Percentiles rank a stretch among this genome's conserved stretches.
Evolutionary conservation across 1,140 invertebrate species (phyloP).

Genomic region (Bicyclus anynana): DNA sequence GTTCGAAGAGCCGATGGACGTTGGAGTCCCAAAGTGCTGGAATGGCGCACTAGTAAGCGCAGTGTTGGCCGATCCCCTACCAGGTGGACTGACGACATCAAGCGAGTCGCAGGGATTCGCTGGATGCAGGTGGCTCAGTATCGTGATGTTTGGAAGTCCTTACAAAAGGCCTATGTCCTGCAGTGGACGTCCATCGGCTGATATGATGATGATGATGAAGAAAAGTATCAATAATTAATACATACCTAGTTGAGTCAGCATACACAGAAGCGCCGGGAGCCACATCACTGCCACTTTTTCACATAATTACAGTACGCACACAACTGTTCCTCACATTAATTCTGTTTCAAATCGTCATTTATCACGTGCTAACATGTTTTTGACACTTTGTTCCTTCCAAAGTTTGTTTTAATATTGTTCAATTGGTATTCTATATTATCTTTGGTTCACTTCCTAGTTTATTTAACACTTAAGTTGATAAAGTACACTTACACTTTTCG

Average conservation of each 20-base stretch:
- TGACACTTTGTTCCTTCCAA: not conserved
- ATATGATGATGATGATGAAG: not conserved
- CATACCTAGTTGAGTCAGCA: constrained; percentile 53
- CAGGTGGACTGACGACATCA: too few relatives aligned
- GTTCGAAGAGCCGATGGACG: too few relatives aligned
- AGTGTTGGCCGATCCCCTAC: too few relatives aligned
- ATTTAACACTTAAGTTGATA: not conserved
- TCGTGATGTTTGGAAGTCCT: too few relatives aligned
- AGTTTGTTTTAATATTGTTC: not conserved
- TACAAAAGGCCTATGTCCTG: too few relatives aligned
- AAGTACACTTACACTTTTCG: too few relatives aligned
- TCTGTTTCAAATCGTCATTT: not conserved
- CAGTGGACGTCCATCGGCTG: not conserved
- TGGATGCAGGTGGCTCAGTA: too few relatives aligned
- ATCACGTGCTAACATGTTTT: not conserved
- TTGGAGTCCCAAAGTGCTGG: too few relatives aligned
- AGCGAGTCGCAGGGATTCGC: too few relatives aligned
- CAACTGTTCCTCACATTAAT: not conserved
- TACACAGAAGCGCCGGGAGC: constrained; percentile 50
- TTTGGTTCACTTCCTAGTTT: not conserved
- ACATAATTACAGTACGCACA: constrained; percentile 28
- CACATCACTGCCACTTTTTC: constrained; percentile 47
- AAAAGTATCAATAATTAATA: constrained; percentile 11
- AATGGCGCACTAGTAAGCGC: too few relatives aligned
- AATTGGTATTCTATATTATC: not conserved